A percentile compares a stretch with the other conserved stretches of the same genome.
phyloP scores from a whole-genome alignment of 2,797 vertebrate species.

The Tamandua tetradactyla region DNA sequence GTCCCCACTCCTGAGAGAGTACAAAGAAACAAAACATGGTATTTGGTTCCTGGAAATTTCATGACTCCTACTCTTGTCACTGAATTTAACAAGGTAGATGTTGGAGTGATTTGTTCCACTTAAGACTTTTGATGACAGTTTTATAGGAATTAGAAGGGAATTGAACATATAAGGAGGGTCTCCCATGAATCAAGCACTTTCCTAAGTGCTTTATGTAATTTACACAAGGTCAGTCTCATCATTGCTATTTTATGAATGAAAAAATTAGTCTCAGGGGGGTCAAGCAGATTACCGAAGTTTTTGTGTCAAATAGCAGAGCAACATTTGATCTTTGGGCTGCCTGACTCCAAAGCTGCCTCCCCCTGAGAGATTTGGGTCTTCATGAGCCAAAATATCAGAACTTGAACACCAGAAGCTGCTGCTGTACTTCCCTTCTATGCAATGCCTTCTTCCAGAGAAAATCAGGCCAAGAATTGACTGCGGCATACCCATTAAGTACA shows the following conservation, averaged over 20 bases:
- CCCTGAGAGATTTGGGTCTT: not conserved
- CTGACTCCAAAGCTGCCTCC: not conserved
- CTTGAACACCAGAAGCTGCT: not conserved
- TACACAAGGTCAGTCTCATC: no score
- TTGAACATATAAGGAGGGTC: not conserved
- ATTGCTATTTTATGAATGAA: fast-evolving
- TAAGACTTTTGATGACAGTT: fast-evolving
- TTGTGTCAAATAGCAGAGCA: fast-evolving
- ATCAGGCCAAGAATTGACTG: not conserved
- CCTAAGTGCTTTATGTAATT: not conserved
- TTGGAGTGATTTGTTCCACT: not conserved
- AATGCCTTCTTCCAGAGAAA: not conserved
- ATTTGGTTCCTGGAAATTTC: not conserved
- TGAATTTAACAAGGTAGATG: fast-evolving
- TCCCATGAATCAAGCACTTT: no score
- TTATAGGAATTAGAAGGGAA: not conserved
- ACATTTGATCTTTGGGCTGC: not conserved
- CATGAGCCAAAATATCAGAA: no score
- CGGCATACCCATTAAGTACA: fast-evolving
- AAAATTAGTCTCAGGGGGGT: not conserved
- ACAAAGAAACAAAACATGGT: not conserved
- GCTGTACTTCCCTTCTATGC: no score
- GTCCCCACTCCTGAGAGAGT: no score
- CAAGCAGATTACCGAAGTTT: fast-evolving
- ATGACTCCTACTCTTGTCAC: not conserved